A percentile compares a stretch with the other conserved stretches of the same genome.
These are phyloP conservation scores for Distichodus sexfasciatus DNA, from an alignment of 2,797 vertebrate species.

Conservation along the genomic window DNA sequence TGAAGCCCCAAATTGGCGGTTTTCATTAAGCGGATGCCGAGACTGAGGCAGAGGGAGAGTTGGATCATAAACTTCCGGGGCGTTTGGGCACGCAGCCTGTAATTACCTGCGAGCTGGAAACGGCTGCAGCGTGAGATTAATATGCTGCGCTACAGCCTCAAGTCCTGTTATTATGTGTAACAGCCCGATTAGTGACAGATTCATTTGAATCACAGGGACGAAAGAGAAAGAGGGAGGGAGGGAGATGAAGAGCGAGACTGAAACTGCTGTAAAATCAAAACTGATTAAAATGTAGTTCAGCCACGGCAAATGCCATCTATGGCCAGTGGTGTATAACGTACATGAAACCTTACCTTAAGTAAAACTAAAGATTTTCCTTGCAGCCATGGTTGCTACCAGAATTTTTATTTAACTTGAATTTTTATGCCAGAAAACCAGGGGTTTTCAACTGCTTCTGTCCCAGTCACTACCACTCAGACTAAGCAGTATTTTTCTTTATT, in stretches of 20 bases:
- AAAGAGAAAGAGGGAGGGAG: no score
- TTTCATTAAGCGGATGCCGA: constrained; percentile 3
- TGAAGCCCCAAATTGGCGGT: constrained; percentile 25
- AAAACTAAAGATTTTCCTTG: no score
- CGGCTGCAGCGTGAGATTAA: constrained; percentile 25
- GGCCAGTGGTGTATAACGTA: no score
- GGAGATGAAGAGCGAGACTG: no score
- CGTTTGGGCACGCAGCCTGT: constrained; percentile 4
- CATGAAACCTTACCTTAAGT: no score
- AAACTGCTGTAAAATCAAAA: constrained; percentile 36
- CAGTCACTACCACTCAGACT: no score
- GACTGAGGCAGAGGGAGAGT: background rate
- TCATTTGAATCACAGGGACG: constrained; percentile 38
- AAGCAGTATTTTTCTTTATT: no score
- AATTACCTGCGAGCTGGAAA: constrained; percentile 37
- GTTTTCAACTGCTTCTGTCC: no score
- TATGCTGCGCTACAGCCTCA: constrained; percentile 6
- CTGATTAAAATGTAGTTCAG: constrained; percentile 40
- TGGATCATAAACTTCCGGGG: constrained; percentile 27
- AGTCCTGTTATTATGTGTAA: constrained; percentile 25
- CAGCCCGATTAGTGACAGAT: constrained; percentile 37
- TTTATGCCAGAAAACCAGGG: no score
- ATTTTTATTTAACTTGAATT: no score
- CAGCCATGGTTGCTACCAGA: no score
- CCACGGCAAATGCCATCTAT: no score